Conservation (phyloP, 1,140 invertebrate genomes). For the Drosophila parvula region DNA sequence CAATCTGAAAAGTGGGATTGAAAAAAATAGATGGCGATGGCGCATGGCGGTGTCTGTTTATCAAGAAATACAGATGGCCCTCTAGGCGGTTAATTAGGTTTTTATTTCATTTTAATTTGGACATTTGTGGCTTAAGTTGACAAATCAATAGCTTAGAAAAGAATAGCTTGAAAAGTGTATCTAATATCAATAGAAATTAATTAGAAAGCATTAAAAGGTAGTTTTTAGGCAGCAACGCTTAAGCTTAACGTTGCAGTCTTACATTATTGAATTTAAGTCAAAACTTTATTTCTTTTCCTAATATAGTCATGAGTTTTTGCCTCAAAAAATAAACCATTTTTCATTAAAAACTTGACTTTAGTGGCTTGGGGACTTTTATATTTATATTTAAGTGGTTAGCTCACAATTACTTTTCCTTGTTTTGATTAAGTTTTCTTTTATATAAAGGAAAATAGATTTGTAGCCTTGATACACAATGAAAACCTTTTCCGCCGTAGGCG, state of each 20-base stretch:
- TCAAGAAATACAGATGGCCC: background rate
- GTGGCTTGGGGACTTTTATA: too few species aligned
- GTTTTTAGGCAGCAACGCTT: background rate
- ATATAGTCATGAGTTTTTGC: too few species aligned
- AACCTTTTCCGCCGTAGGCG: background rate
- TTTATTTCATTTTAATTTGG: background rate
- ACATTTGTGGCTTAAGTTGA: background rate
- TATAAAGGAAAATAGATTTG: background rate
- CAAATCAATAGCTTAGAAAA: too few species aligned
- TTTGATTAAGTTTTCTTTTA: background rate
- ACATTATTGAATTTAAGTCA: too few species aligned
- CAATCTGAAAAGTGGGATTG: constrained; percentile 9
- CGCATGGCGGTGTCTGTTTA: background rate
- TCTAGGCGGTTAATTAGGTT: background rate
- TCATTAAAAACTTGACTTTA: background rate
- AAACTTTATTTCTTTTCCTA: too few species aligned
- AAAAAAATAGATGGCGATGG: background rate
- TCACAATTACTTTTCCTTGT: background rate
- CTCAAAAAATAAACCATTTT: background rate
- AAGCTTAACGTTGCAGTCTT: too few species aligned
- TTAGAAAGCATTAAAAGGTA: background rate
- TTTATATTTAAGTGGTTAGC: background rate
- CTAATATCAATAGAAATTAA: background rate
- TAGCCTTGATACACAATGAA: constrained; percentile 8
- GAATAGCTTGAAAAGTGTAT: too few species aligned